Evolutionary conservation across 1,140 invertebrate genomes (phyloP), one percentile per base, ranked within the genome.

Genomic region (Matsumurasca onukii): DNA sequence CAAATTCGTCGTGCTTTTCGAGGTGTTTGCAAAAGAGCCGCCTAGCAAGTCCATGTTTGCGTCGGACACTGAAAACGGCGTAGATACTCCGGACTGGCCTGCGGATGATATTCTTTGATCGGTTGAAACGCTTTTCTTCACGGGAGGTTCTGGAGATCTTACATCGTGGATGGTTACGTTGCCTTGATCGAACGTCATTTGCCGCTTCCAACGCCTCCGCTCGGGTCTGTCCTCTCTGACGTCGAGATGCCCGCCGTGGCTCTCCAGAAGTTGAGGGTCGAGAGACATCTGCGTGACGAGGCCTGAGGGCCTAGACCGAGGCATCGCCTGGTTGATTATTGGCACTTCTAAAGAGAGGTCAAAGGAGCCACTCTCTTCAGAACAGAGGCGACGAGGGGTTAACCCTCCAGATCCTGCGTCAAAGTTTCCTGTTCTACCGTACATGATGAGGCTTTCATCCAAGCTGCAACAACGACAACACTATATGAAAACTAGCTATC

Each of bases 401-500:
- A 27, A 1, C 15, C 45, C 64, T 24, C 64, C 64, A 24, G 24
- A 31, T 15, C 29, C 51, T 31, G 49, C 29, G 13, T 15, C 27
- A 20, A 51, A n/a, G 15, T 78, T 77, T 0, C 73, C 73, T 1
- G 74, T 74, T 22, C 73, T 64, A 29, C 73, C 74, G 39, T 68
- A 71, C 0, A 52, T 15, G 12, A 81, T 79, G 12, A 83, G 71
- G 0, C 78, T 77, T 72, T 89, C 87, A 69, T 88, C 86, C 74
- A 89, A 75, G 62, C 87, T 89, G 74, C 1, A 30, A 75, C 71
- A 71, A 73, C 1, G 27, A 75, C 71, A 67, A 72, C n/a, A n/a
- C n/a, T n/a, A n/a, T n/a, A n/a, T n/a, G n/a, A n/a, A n/a, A n/a
- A n/a, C n/a, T n/a, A n/a, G n/a, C n/a, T n/a, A n/a, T n/a, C n/a